phyloP scores from a whole-genome alignment of 2,888 invertebrate species.

The Erebia palarica region DNA sequence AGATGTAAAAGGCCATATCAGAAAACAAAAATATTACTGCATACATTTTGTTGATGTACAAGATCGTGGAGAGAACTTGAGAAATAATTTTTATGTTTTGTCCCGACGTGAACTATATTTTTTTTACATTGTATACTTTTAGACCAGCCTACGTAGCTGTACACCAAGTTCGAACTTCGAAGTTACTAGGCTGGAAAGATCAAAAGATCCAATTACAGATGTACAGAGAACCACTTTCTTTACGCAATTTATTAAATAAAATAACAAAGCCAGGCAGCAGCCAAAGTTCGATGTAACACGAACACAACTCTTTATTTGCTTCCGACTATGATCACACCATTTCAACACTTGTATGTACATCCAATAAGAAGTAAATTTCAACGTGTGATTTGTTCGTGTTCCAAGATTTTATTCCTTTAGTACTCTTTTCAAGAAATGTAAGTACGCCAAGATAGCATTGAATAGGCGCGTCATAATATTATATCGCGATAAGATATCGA shows the following conservation, averaged over 20 bases:
- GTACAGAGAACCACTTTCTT: conserved; percentile 12
- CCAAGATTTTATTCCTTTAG: conserved; percentile 33
- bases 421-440: conserved; percentile 21
- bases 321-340: not conserved
- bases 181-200: conserved; percentile 18
- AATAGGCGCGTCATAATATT: conserved; percentile 40
- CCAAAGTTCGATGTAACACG: conserved; percentile 3
- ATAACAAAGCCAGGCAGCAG: conserved; percentile 1
- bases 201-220: conserved; percentile 20
- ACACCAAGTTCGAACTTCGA: conserved; percentile 7
- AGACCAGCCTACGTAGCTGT: not conserved
- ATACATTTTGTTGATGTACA: too few relatives aligned
- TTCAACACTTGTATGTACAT: not conserved
- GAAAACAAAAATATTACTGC: too few relatives aligned
- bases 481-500: conserved; percentile 45
- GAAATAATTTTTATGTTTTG: too few relatives aligned
- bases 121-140: too few relatives aligned
- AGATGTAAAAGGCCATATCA: too few relatives aligned
- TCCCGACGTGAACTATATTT: too few relatives aligned
- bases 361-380: conserved; percentile 11
- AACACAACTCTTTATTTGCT: conserved; percentile 13
- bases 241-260: conserved; percentile 23
- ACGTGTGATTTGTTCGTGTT: not conserved
- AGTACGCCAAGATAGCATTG: conserved; percentile 43
- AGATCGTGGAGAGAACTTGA: too few relatives aligned